Conservation (phyloP, 2,888 invertebrate species). For the Rhagonycha lutea region DNA sequence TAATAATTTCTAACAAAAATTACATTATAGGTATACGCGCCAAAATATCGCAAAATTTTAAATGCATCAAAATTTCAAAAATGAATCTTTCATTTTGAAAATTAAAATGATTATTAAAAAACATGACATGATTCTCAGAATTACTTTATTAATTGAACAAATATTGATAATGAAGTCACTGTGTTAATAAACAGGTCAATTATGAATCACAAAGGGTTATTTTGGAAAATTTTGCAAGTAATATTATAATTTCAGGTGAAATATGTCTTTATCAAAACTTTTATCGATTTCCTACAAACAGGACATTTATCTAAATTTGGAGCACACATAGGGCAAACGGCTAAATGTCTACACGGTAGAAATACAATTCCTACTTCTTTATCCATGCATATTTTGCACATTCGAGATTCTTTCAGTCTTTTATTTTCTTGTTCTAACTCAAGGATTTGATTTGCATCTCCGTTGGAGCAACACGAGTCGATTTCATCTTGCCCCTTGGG, state of each 20-base stretch:
- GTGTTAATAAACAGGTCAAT: background rate
- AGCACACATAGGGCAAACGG: constrained; percentile 85
- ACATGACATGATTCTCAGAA: background rate
- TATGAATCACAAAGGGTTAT: background rate
- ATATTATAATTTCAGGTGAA: constrained; percentile 44
- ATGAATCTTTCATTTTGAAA: background rate
- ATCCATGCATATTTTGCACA: constrained; percentile 95
- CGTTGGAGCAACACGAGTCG: background rate
- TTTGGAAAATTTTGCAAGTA: background rate
- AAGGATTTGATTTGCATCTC: constrained; percentile 32
- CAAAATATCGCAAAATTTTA: too few species aligned
- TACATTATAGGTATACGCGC: too few species aligned
- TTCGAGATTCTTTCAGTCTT: constrained; percentile 73
- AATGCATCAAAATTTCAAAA: background rate
- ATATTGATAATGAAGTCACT: background rate
- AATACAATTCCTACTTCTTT: constrained; percentile 89
- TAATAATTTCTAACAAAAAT: too few species aligned
- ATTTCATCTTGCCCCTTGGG: background rate
- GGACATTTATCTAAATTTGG: constrained; percentile 82
- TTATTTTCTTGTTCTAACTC: constrained; percentile 81
- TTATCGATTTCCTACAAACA: constrained; percentile 77
- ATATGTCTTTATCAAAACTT: constrained; percentile 82
- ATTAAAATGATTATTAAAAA: background rate
- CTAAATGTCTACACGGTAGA: constrained; percentile 91
- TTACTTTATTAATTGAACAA: background rate